Percentiles rank a stretch among this genome's conserved stretches.
phyloP scores from a whole-genome alignment of 2,113 vertebrate genomes.

The Chlorodrepanis virens region DNA sequence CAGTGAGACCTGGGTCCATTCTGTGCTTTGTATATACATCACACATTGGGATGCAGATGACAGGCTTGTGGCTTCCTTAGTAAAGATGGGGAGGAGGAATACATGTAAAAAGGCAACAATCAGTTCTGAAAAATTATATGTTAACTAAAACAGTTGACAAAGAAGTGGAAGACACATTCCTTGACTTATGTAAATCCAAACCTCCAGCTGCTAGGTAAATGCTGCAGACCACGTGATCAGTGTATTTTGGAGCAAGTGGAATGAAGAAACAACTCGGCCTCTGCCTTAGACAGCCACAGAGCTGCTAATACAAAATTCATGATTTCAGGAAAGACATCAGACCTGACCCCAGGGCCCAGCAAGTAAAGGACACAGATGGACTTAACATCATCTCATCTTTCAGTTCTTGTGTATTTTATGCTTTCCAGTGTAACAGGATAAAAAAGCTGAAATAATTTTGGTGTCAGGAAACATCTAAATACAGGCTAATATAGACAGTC shows the following conservation, averaged over 20 bases:
- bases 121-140: neutral
- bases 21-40: neutral
- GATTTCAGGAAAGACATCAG: neutral
- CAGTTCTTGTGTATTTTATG: neutral
- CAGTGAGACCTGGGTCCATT: neutral
- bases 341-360: neutral
- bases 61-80: neutral
- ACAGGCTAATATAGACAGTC: neutral
- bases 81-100: neutral
- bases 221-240: neutral
- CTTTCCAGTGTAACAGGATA: neutral
- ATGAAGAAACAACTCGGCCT: neutral
- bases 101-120: neutral
- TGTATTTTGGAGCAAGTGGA: neutral
- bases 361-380: neutral
- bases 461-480: neutral
- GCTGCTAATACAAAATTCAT: neutral
- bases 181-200: rapidly evolving
- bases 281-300: neutral
- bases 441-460: neutral
- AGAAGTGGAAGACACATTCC: neutral
- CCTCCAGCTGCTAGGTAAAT: neutral
- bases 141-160: neutral
- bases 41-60: neutral
- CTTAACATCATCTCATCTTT: neutral